These are phyloP conservation scores for Empidonax alnorum DNA, from an alignment of 2,113 vertebrate genomes.

Conservation along the genomic window DNA sequence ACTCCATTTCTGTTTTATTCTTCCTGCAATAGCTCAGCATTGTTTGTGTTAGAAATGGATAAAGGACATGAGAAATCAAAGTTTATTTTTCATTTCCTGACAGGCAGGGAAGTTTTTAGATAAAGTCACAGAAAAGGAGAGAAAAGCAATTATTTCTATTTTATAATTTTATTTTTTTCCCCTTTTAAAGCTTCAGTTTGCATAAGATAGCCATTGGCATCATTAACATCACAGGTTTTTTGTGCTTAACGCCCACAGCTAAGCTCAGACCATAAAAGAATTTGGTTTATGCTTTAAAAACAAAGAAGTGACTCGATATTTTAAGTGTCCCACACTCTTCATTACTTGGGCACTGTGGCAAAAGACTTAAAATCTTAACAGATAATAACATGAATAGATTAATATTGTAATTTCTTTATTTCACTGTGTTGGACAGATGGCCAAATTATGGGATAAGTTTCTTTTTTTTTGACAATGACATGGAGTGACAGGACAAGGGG, in stretches of 20 bases:
- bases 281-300: not conserved
- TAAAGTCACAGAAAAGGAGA: not conserved
- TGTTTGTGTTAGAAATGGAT: not conserved
- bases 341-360: not conserved
- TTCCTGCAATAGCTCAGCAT: not conserved
- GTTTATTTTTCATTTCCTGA: not conserved
- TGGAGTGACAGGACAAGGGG: not conserved
- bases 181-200: not conserved
- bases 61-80: not conserved
- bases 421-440: not conserved
- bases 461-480: not conserved
- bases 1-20: not conserved
- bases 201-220: not conserved
- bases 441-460: not conserved
- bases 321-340: not conserved
- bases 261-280: not conserved
- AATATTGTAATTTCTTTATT: not conserved
- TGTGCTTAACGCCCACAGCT: not conserved
- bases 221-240: not conserved
- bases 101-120: not conserved
- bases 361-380: not conserved
- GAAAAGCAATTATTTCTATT: not conserved
- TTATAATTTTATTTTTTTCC: not conserved
- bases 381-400: not conserved
- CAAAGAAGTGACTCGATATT: not conserved